A percentile compares a stretch with the other conserved stretches of the same genome.
Conservation (phyloP, 2,797 vertebrate species). For the Saxicola maurus region DNA sequence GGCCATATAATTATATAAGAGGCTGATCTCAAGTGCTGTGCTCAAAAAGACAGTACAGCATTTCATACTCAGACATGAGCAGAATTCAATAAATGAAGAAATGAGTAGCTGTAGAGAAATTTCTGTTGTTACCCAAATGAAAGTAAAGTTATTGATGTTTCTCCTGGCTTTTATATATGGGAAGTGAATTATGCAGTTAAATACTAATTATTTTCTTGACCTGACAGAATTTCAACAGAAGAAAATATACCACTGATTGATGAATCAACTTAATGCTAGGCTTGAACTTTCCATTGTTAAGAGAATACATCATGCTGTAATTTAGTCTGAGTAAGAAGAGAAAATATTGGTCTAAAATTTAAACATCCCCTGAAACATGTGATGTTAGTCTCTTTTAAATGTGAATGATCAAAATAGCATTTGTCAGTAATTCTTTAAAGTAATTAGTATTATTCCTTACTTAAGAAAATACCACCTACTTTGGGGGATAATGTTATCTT, state of each 20-base stretch:
- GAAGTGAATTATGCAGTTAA: neutral
- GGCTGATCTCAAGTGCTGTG: neutral
- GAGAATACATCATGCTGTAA: neutral
- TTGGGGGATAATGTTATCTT: constrained; percentile 1
- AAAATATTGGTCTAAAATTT: neutral
- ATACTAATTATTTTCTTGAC: neutral
- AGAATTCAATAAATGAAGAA: neutral
- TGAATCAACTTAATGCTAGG: neutral
- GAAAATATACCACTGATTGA: neutral
- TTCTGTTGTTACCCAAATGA: neutral
- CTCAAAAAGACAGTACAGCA: neutral
- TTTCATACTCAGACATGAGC: neutral
- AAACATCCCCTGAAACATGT: neutral
- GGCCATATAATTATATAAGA: neutral
- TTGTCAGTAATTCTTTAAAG: neutral
- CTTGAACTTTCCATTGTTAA: neutral
- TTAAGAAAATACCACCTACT: constrained; percentile 7
- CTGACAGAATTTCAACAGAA: neutral
- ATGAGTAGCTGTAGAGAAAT: neutral
- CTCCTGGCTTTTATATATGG: neutral
- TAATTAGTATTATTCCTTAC: constrained; percentile 4
- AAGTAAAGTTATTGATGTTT: neutral
- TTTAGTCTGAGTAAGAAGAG: neutral
- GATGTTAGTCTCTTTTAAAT: neutral
- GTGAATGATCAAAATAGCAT: neutral